A percentile compares a stretch with the other conserved stretches of the same genome.
phyloP scores from a whole-genome alignment of 2,888 invertebrate genomes.

The Reticulitermes lucifugus region DNA sequence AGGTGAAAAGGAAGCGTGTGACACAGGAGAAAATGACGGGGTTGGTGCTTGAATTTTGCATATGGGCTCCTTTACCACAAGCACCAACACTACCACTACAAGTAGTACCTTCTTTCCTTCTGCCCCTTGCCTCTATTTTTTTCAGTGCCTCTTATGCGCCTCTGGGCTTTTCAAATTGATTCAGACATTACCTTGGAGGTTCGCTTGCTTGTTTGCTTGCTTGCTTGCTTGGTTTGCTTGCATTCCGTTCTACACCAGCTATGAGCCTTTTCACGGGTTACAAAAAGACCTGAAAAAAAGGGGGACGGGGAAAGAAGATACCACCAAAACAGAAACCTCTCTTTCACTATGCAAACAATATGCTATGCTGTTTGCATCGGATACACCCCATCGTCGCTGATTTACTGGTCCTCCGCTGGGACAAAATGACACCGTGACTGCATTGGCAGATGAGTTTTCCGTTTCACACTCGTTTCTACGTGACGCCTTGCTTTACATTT shows the following conservation, averaged over 20 bases:
- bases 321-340: conserved; percentile 5
- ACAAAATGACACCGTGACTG: conserved; percentile 42
- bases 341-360: conserved; percentile 51
- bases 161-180: conserved; percentile 50
- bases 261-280: conserved; percentile 38
- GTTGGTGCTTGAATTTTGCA: not conserved
- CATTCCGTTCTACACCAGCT: conserved; percentile 6
- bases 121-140: conserved; percentile 13
- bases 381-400: conserved; percentile 40
- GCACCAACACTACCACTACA: not conserved
- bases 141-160: conserved; percentile 39
- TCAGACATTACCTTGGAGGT: conserved; percentile 49
- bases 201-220: conserved; percentile 38
- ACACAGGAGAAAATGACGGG: not conserved
- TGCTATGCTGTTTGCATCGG: conserved; percentile 51
- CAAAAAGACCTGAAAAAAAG: not conserved
- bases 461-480: conserved; percentile 26
- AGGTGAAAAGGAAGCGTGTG: not conserved
- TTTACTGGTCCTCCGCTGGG: conserved; percentile 49
- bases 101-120: not conserved
- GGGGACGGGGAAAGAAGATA: not conserved
- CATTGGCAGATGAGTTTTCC: conserved; percentile 46
- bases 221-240: conserved; percentile 26
- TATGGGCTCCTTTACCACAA: not conserved
- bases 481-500: not conserved